These are phyloP conservation scores for Aphyosemion australe DNA, from an alignment of 2,113 vertebrate species.

Conservation along the genomic window DNA sequence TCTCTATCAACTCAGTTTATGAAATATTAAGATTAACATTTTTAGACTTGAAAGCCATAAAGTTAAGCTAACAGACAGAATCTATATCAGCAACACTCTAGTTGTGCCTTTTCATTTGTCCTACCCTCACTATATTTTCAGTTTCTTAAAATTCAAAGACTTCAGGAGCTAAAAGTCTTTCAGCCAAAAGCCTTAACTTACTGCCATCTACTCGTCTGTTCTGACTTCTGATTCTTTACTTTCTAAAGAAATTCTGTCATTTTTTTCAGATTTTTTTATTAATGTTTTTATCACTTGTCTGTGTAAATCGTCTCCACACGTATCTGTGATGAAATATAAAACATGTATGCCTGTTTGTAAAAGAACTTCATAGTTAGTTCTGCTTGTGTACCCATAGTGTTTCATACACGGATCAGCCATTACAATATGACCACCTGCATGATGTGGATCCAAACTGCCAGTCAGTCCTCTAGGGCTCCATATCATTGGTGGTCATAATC, in stretches of 20 bases:
- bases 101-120: conserved; percentile 7
- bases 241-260: neutral
- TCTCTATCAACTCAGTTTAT: neutral
- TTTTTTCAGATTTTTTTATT: neutral
- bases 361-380: neutral
- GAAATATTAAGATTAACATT: neutral
- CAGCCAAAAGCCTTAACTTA: conserved; percentile 62
- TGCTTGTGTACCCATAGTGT: neutral
- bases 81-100: too few species aligned
- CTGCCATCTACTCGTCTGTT: conserved; percentile 13
- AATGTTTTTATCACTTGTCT: neutral
- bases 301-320: neutral
- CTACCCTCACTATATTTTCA: neutral
- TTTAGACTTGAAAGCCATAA: neutral
- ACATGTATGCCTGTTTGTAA: neutral
- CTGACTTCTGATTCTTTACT: conserved; percentile 60
- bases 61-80: neutral
- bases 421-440: neutral
- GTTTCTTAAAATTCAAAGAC: neutral
- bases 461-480: too few species aligned
- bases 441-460: too few species aligned
- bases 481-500: neutral
- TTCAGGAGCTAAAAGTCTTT: neutral
- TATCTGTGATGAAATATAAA: neutral
- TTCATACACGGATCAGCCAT: neutral